Conservation (phyloP, 2,113 vertebrate genomes). For the Origma solitaria region DNA sequence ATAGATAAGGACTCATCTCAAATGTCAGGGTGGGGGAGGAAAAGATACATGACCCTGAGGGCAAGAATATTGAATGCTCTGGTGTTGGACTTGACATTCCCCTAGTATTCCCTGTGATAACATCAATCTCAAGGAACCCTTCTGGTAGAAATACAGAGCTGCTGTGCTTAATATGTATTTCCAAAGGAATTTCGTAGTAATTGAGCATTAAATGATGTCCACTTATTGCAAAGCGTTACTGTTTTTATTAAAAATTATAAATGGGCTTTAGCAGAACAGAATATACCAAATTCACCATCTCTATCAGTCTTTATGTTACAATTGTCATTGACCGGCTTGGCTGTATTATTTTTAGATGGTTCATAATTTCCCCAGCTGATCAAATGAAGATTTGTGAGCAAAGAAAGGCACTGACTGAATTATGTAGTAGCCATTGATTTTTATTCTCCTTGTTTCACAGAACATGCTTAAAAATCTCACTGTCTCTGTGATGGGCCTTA, state of each 20-base stretch:
- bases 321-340: conserved; percentile 56
- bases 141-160: conserved; percentile 29
- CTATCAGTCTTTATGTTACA: conserved; percentile 30
- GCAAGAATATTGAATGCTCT: background rate
- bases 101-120: conserved; percentile 34
- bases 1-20: background rate
- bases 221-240: conserved; percentile 50
- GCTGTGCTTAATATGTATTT: conserved; percentile 56
- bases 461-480: background rate
- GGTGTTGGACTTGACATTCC: conserved; percentile 50
- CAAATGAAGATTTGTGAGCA: conserved; percentile 60
- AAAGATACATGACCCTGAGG: background rate
- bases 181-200: conserved; percentile 64
- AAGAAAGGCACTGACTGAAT: conserved; percentile 5
- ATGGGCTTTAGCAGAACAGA: conserved; percentile 34
- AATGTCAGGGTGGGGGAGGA: conserved; percentile 23
- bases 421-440: conserved; percentile 42
- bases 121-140: conserved; percentile 56
- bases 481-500: background rate
- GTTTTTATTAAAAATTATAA: conserved; percentile 64
- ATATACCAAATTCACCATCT: conserved; percentile 13
- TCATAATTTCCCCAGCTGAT: conserved; percentile 55
- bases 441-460: conserved; percentile 40
- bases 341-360: conserved; percentile 59
- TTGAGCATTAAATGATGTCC: conserved; percentile 64